phyloP scores from a whole-genome alignment of 2,113 vertebrate species.

The Ibidorhyncha struthersii region DNA sequence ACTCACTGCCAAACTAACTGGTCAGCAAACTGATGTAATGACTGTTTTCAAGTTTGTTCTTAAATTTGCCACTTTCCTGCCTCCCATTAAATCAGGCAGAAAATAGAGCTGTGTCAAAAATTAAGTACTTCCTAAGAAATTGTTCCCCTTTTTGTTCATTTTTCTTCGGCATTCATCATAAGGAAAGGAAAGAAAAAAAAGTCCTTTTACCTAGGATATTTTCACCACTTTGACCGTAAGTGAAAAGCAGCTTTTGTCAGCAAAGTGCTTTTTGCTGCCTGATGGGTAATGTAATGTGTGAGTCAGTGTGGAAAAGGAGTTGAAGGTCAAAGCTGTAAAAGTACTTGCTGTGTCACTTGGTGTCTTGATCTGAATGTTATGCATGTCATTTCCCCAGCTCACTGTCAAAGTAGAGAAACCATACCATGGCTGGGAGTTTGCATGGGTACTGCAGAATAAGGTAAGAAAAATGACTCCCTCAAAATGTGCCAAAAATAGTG shows the following conservation, averaged over 20 bases:
- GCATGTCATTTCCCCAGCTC: constrained; percentile 14
- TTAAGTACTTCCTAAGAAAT: constrained; percentile 38
- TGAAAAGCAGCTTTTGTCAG: constrained; percentile 33
- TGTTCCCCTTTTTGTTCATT: constrained; percentile 12
- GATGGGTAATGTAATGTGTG: constrained; percentile 45
- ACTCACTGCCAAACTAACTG: not conserved
- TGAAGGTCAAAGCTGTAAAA: constrained; percentile 24
- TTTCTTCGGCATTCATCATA: constrained; percentile 40
- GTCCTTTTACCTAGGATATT: constrained; percentile 33
- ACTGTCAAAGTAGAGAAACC: constrained; percentile 9
- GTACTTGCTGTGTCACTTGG: not conserved
- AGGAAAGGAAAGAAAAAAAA: not conserved
- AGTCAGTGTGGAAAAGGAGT: constrained; percentile 15
- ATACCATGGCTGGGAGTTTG: not conserved
- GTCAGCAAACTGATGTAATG: constrained; percentile 25
- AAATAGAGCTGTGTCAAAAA: constrained; percentile 57
- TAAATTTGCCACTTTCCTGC: constrained; percentile 29
- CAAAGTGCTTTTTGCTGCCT: constrained; percentile 54
- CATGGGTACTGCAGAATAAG: not conserved
- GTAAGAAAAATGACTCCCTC: not conserved
- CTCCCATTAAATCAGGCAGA: constrained; percentile 19
- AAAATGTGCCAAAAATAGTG: not conserved
- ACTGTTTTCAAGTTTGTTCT: constrained; percentile 56
- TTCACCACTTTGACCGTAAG: constrained; percentile 25
- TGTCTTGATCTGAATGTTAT: constrained; percentile 14